Evolutionary conservation across 2,113 vertebrate species (phyloP).

Genomic region (Amblyopsis rosae): DNA sequence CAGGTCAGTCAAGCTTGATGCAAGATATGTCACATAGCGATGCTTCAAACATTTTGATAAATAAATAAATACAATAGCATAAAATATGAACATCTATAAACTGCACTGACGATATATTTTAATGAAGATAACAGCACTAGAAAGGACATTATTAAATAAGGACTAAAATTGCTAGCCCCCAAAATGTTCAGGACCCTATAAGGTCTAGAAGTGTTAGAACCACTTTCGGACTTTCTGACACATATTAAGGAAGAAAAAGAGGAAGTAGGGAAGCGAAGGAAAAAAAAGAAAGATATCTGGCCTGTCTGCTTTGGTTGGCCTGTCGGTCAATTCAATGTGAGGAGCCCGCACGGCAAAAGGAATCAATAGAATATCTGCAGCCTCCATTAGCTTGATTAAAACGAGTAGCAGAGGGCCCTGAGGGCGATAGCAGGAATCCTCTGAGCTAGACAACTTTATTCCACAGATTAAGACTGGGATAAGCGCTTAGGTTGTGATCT

Average conservation of each 20-base stretch:
- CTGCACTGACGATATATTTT: constrained; percentile 68
- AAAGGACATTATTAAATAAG: no score
- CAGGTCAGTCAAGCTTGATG: constrained; percentile 75
- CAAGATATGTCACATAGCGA: constrained; percentile 78
- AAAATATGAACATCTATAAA: constrained; percentile 7
- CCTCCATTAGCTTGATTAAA: constrained; percentile 94
- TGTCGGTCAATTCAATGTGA: constrained; percentile 83
- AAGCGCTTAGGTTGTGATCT: constrained; percentile 75
- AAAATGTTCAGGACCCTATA: no score
- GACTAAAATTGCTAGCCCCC: no score
- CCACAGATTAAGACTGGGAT: constrained; percentile 84
- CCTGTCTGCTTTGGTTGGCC: constrained; percentile 81
- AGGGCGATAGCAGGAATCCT: constrained; percentile 63
- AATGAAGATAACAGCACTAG: not conserved
- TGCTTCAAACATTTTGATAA: constrained; percentile 24
- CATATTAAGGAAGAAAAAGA: constrained; percentile 16
- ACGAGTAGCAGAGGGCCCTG: constrained; percentile 70
- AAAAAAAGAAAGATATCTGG: constrained; percentile 65
- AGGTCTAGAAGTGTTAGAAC: no score
- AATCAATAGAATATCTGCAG: constrained; percentile 90
- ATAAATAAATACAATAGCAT: no score
- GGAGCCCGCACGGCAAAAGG: constrained; percentile 70
- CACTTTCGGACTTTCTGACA: constrained; percentile 11
- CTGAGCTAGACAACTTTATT: constrained; percentile 85
- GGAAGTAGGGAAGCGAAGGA: constrained; percentile 1